Evolutionary conservation across 2,797 vertebrate species (phyloP).

Genomic region (Centropyge bicolor): DNA sequence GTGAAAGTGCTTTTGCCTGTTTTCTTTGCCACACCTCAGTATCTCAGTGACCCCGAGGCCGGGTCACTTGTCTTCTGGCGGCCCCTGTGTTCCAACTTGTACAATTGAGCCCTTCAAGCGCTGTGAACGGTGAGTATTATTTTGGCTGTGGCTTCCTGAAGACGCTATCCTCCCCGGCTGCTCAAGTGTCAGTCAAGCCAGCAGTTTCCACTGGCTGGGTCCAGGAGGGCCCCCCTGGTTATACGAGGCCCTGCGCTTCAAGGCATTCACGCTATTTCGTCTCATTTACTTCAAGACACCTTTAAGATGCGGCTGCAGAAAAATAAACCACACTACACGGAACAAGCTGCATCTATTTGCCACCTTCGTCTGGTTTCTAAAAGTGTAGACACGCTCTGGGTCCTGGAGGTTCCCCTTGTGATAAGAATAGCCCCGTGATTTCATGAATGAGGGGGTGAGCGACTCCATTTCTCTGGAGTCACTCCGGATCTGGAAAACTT

Average conservation of each 20-base stretch:
- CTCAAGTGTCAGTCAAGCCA: conserved; percentile 83
- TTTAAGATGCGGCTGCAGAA: conserved; percentile 35
- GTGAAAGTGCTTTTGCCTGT: conserved; percentile 12
- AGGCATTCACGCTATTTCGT: conserved; percentile 53
- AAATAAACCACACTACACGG: neutral
- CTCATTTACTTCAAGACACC: conserved; percentile 50
- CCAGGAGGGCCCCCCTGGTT: conserved; percentile 44
- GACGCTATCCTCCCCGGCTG: conserved; percentile 67
- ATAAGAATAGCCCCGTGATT: conserved; percentile 78
- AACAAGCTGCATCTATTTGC: conserved; percentile 46
- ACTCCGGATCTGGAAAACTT: conserved; percentile 22
- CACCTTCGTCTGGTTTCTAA: conserved; percentile 43
- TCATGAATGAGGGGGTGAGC: conserved; percentile 77
- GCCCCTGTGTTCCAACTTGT: conserved; percentile 67
- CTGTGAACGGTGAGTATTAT: conserved; percentile 72
- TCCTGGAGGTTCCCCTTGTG: conserved; percentile 76
- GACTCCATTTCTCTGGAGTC: conserved; percentile 36
- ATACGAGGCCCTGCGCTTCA: conserved; percentile 36
- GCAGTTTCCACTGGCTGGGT: conserved; percentile 79
- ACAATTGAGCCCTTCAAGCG: conserved; percentile 71
- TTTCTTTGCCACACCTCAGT: conserved; percentile 36
- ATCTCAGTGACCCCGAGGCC: conserved; percentile 41
- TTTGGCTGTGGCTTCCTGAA: conserved; percentile 76
- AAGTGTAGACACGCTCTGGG: conserved; percentile 35
- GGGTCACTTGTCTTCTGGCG: conserved; percentile 65